These are phyloP conservation scores for Cryptoprocta ferox DNA, from an alignment of 2,797 vertebrate species.

Conservation along the genomic window DNA sequence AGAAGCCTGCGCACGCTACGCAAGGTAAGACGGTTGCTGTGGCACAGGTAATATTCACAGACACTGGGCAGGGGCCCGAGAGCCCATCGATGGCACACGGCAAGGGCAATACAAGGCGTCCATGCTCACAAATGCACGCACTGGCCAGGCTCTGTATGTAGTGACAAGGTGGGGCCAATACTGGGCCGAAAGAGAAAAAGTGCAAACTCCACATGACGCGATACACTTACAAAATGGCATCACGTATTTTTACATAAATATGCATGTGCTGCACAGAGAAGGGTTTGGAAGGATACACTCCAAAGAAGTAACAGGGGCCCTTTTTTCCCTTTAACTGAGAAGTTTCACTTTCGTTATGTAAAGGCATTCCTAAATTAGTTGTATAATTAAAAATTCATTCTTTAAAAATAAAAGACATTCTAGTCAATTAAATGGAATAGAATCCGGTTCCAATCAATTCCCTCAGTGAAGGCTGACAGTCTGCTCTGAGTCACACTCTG, in stretches of 20 bases:
- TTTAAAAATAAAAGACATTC: constrained; percentile 5
- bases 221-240: neutral
- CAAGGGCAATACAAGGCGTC: neutral
- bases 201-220: neutral
- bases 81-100: neutral
- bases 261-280: neutral
- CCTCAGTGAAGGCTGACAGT: neutral
- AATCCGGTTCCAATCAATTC: neutral
- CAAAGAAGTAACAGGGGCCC: neutral
- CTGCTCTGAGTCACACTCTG: neutral
- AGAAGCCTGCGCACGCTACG: neutral
- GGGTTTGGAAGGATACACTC: neutral
- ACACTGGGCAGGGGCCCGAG: neutral
- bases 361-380: neutral
- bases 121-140: accelerated
- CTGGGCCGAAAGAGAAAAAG: neutral
- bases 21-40: neutral
- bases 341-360: neutral
- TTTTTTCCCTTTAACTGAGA: neutral
- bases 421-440: neutral
- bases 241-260: neutral
- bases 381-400: constrained; percentile 18
- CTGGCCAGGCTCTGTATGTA: neutral
- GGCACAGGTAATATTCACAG: neutral
- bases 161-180: neutral